These are phyloP conservation scores for Molanna angustata DNA, from an alignment of 2,888 invertebrate species.

Conservation along the genomic window DNA sequence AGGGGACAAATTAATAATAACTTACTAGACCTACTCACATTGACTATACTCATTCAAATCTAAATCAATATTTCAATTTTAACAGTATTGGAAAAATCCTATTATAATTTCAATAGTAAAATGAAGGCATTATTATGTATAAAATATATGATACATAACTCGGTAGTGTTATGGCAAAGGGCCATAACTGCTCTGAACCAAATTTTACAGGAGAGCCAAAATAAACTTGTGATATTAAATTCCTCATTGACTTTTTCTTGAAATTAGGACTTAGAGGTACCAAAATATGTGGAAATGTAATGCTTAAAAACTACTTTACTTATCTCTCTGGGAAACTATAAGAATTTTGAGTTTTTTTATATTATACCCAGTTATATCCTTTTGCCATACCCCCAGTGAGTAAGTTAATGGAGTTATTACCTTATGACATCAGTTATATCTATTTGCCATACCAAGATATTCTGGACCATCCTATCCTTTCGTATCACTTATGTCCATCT, in stretches of 20 bases:
- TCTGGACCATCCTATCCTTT: neutral
- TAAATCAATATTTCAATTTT: too few species aligned
- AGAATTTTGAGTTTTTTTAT: neutral
- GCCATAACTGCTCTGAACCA: neutral
- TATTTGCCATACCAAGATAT: neutral
- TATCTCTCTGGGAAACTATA: neutral
- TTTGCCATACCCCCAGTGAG: neutral
- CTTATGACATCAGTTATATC: slow-evolving; percentile 5
- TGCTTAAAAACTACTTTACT: neutral
- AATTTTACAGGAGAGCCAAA: slow-evolving; percentile 3
- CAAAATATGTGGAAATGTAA: slow-evolving; percentile 2
- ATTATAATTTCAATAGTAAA: too few species aligned
- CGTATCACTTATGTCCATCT: neutral
- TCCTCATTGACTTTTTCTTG: neutral
- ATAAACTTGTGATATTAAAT: slow-evolving; percentile 5
- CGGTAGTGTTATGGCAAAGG: slow-evolving; percentile 1
- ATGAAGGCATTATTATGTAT: too few species aligned
- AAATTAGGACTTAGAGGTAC: slow-evolving; percentile 1
- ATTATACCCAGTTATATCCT: neutral
- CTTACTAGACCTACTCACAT: too few species aligned
- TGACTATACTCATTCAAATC: too few species aligned
- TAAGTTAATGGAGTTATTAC: neutral
- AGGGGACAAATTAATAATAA: too few species aligned
- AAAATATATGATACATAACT: too few species aligned
- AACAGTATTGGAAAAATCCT: too few species aligned